phyloP scores from a whole-genome alignment of 2,113 vertebrate species.

The Menidia beryllina region DNA sequence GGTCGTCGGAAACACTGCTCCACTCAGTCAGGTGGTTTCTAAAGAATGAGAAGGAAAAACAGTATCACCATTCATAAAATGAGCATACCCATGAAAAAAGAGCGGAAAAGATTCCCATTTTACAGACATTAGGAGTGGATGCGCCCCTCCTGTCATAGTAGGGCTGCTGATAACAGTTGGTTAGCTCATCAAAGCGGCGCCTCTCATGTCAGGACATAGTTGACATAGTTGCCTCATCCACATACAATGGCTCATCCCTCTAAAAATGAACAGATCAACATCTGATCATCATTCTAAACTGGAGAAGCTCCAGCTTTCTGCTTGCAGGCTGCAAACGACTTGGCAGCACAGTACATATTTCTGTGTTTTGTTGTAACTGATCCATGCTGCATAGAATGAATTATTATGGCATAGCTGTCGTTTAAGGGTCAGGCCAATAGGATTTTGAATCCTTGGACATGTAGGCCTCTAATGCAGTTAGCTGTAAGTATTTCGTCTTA shows the following conservation, averaged over 20 bases:
- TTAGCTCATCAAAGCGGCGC: not conserved
- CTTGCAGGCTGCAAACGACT: not conserved
- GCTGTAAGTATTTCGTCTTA: not conserved
- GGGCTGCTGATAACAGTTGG: not conserved
- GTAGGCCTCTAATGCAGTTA: not conserved
- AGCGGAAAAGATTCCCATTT: not conserved
- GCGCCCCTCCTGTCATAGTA: too few relatives aligned
- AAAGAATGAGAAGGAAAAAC: too few relatives aligned
- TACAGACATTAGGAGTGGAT: too few relatives aligned
- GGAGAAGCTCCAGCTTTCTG: conserved; percentile 13
- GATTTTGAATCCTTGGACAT: not conserved
- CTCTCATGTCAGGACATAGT: too few relatives aligned
- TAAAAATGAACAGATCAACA: conserved; percentile 15
- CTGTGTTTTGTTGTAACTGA: not conserved
- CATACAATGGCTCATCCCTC: conserved; percentile 9
- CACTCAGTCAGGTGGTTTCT: not conserved
- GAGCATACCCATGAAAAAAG: not conserved
- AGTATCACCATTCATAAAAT: too few relatives aligned
- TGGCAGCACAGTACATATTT: not conserved
- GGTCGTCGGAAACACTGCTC: conserved; percentile 5
- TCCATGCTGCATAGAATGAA: not conserved
- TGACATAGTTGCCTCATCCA: not conserved
- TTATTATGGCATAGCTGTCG: too few relatives aligned
- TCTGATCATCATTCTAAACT: conserved; percentile 28
- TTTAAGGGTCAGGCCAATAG: not conserved